These are phyloP conservation scores for Pelecanus crispus DNA, from an alignment of 2,113 vertebrate genomes.

Conservation along the genomic window DNA sequence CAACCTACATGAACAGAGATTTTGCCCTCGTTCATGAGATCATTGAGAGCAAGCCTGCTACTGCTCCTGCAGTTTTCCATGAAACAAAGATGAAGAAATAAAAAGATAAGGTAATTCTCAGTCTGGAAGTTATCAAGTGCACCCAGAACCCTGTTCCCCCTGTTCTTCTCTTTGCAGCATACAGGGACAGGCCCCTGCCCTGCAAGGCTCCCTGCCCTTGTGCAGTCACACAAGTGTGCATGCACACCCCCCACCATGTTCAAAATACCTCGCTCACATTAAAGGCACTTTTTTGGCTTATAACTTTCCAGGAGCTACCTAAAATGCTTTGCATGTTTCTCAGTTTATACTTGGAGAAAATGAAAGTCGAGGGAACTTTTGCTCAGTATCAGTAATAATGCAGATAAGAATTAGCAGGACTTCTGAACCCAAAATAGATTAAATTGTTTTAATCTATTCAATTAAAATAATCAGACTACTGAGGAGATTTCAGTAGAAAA, in stretches of 20 bases:
- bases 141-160: background rate
- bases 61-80: background rate
- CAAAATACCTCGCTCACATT: background rate
- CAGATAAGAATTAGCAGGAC: background rate
- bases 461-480: background rate
- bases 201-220: background rate
- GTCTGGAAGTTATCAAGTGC: background rate
- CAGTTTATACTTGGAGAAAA: background rate
- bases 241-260: background rate
- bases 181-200: background rate
- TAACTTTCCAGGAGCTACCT: background rate
- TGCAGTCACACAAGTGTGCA: background rate
- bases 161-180: background rate
- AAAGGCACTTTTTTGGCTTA: background rate
- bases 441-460: background rate
- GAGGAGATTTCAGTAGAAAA: background rate
- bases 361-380: background rate
- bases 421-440: background rate
- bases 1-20: background rate
- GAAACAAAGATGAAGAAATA: background rate
- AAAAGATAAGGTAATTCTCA: background rate
- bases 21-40: background rate
- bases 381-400: background rate
- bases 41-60: background rate
- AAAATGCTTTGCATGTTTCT: background rate